Evolutionary conservation across 64 coral and sea anemone species (phyloP), one percentile per base, ranked within the genome.

Genomic region (Cladopsammia gracilis): DNA sequence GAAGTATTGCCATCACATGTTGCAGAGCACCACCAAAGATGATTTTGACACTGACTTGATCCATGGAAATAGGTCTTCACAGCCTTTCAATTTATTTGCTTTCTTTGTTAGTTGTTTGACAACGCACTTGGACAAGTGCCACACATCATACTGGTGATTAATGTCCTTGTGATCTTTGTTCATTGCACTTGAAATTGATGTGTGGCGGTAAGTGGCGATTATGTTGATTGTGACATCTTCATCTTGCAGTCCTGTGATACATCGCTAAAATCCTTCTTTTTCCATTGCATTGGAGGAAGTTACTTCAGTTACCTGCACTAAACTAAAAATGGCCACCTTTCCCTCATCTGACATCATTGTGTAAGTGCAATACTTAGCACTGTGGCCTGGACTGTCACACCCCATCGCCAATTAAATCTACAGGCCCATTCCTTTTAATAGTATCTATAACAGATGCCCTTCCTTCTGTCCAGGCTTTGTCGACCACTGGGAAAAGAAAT

Each of bases 221-320:
- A 44, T 58, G 19, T 57, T 42, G 26, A 95, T 73, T 46, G 58
- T 76, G 12, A 95, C 62, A 14, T 79, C 7, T 23, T 23, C 62
- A 14, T 79, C 7, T 23, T 23, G 22, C 26, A 95, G 73, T 12
- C 58, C 19, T 19, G 48, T 26, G 3, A 66, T 66, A 19, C 59
- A 91, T 42, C 88, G 25, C 54, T 87, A 34, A 22, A 90, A 95
- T 10, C 93, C 93, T 58, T 95, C 93, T 44, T 95, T 86, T 62
- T 89, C 92, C 86, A 94, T 94, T 2, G 92, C 77, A 94, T 94
- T 89, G 10, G 93, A 71, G 66, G 86, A 94, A 12, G 86, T 48
- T 15, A 72, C 92, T 68, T 94, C 86, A 34, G 64, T 89, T 6
- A 94, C 92, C 73, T 85, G 92, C 4, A 77, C 87, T 5, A 90